Evolutionary conservation across 2,888 invertebrate genomes (phyloP), one percentile per base, ranked within the genome.

Genomic region (Myopa tessellatipennis): DNA sequence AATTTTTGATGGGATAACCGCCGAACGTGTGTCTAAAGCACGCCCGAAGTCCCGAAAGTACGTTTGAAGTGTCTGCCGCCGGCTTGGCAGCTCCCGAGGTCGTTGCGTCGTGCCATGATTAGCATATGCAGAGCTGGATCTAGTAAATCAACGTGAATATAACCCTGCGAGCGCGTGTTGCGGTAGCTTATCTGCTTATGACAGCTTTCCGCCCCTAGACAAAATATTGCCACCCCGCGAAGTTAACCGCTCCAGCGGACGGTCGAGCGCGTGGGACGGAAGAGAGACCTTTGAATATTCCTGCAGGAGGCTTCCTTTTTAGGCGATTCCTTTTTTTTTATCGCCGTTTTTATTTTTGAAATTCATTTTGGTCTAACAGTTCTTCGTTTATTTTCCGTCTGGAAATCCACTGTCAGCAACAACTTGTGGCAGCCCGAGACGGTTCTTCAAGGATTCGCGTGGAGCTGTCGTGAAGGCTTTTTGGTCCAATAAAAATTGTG

Each of bases 141-240:
- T 78, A 81, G 82, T 82, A 82, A 82, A 82, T 82, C 82, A 82
- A 81, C 81, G 81, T 81, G 81, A 82, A 81, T 81, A 80, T 79
- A 82, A 80, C 82, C 80, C 79, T 77, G 79, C 80, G 79, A 82
- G 80, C 80, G 88, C 87, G 87, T 87, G 87, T 87, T 87, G 87
- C 86, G 84, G 86, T 83, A 83, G 87, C 87, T 87, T 87, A 87
- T 87, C 87, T 87, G 88, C 88, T 87, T 87, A 87, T 87, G 87
- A 87, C 87, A 87, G 87, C 87, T 87, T 87, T 87, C 85, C 85
- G 87, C 85, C 83, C 83, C 77, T 63, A 68, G 74, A 80, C 74
- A 73, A 77, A 58, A 79, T 45, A 61, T 61, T 74, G 72, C 74
- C 63, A 73, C 71, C 71, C 77, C 36, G 71, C 69, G 40, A 34